A percentile compares a stretch with the other conserved stretches of the same genome.
These are phyloP conservation scores for Limnephilus rhombicus DNA, from an alignment of 2,888 invertebrate species.

Conservation along the genomic window DNA sequence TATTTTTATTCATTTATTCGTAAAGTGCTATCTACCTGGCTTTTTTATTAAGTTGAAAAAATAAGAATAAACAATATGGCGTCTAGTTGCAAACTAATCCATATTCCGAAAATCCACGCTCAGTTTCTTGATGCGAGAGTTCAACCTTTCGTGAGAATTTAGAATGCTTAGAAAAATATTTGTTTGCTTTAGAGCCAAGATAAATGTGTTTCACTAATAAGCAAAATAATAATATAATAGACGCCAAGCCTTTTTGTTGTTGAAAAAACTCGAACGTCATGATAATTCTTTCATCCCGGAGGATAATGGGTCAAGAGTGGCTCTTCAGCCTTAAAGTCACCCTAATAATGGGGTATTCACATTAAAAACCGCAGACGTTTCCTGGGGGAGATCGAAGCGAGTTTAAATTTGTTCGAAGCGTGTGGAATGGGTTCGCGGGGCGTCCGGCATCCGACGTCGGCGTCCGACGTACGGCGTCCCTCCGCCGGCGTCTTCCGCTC, in stretches of 20 bases:
- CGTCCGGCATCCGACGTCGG: neutral
- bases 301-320: conserved; percentile 4
- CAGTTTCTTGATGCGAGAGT: no score
- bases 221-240: neutral
- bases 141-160: no score
- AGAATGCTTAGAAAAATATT: no score
- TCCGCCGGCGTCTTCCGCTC: conserved; percentile 1
- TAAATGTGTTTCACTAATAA: neutral
- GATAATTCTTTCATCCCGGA: neutral
- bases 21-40: neutral
- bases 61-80: no score
- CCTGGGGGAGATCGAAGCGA: neutral
- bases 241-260: neutral
- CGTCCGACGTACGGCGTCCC: conserved; percentile 1
- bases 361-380: conserved; percentile 14
- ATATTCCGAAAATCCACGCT: no score
- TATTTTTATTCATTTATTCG: neutral
- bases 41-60: neutral
- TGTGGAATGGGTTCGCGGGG: conserved; percentile 36
- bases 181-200: neutral
- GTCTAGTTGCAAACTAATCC: no score
- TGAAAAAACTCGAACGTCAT: neutral
- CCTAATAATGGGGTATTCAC: conserved; percentile 3
- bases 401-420: conserved; percentile 13
- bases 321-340: neutral